A percentile compares a stretch with the other conserved stretches of the same genome.
These are phyloP conservation scores for Drosophila recens DNA, from an alignment of 2,888 invertebrate species.

Conservation along the genomic window DNA sequence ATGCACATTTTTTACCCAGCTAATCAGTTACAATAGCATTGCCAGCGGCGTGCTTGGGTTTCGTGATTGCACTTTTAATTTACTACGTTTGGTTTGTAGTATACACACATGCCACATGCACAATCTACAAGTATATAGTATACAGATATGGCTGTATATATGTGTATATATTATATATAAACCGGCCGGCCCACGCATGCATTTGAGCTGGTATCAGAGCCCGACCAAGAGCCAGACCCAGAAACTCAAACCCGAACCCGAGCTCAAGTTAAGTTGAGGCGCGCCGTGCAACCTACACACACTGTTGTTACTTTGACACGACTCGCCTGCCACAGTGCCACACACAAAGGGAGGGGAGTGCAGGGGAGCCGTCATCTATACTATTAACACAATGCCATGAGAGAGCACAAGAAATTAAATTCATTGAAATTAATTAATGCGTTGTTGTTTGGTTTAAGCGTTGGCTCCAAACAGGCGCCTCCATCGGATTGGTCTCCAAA, in stretches of 20 bases:
- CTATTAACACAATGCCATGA: slow-evolving; percentile 22
- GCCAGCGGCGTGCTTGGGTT: slow-evolving; percentile 62
- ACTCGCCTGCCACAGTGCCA: slow-evolving; percentile 28
- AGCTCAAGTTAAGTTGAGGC: slow-evolving; percentile 42
- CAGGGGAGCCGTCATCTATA: slow-evolving; percentile 16
- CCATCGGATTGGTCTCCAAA: slow-evolving; percentile 23
- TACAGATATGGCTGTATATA: slow-evolving; percentile 11
- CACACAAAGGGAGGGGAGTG: background rate
- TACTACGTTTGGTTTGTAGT: slow-evolving; percentile 68
- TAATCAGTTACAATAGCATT: slow-evolving; percentile 75
- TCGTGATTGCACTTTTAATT: slow-evolving; percentile 80
- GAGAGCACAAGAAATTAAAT: slow-evolving; percentile 58
- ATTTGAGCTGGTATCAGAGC: slow-evolving; percentile 52
- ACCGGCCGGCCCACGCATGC: slow-evolving; percentile 80
- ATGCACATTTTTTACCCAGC: slow-evolving; percentile 61
- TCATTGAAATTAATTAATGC: slow-evolving; percentile 78
- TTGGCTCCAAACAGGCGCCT: slow-evolving; percentile 56
- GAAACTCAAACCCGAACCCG: slow-evolving; percentile 14
- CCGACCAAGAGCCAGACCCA: slow-evolving; percentile 4
- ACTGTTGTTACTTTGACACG: slow-evolving; percentile 48
- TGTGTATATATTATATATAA: slow-evolving; percentile 28
- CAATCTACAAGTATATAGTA: slow-evolving; percentile 19
- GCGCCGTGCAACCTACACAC: slow-evolving; percentile 55
- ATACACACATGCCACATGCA: slow-evolving; percentile 37
- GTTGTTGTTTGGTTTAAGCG: slow-evolving; percentile 50